Base-by-base conservation (phyloP, 2,113 vertebrate genomes). In the Chaetodon trifascialis region DNA sequence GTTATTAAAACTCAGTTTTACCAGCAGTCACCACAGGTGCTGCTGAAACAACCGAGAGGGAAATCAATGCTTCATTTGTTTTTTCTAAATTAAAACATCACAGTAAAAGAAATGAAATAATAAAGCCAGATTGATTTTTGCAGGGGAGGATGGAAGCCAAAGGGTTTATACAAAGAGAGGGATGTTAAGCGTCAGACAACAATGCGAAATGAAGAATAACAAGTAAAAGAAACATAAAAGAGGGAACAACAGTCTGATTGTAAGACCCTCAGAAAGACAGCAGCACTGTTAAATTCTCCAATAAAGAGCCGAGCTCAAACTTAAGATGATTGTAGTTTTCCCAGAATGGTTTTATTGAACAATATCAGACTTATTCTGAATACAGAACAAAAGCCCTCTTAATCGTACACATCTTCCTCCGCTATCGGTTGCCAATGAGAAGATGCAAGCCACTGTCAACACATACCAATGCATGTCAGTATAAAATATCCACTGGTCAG, bases 241-340 rank as follows among this genome's bases (percentile, higher is more conserved):
- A 16, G n/a, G 7, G 14, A 67, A 5, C 14, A 11, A 34, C 63
- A 40, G 69, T 78, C 44, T 44, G 69, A 69, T 78, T 34, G 1
- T 78, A 15, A 51, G 55, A 23, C n/a, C 54, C 40, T 11, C 60
- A 30, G 67, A 66, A 67, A 4, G 38, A 42, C n/a, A 40, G 66
- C 66, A 58, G 42, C 8, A 8, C 49, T 17, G 42, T 77, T 51
- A 65, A 51, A 36, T n/a, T 40, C 40, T 34, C 25, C 25, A 51
- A 21, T 19, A 81, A 81, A 67, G 7, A 49, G 54, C 62, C 38
- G 56, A 69, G 38, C 30, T 65, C 12, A 40, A 59, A 49, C 65
- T 55, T 64, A 4, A 59, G 34, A 65, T 42, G 21, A 72, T 66
- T 59, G 4, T n/a, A 17, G 17, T 63, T 47, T 23, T 3, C 7